A percentile compares a stretch with the other conserved stretches of the same genome.
These are phyloP conservation scores for Agrilus cyanescens DNA, from an alignment of 2,888 invertebrate genomes.

Conservation along the genomic window DNA sequence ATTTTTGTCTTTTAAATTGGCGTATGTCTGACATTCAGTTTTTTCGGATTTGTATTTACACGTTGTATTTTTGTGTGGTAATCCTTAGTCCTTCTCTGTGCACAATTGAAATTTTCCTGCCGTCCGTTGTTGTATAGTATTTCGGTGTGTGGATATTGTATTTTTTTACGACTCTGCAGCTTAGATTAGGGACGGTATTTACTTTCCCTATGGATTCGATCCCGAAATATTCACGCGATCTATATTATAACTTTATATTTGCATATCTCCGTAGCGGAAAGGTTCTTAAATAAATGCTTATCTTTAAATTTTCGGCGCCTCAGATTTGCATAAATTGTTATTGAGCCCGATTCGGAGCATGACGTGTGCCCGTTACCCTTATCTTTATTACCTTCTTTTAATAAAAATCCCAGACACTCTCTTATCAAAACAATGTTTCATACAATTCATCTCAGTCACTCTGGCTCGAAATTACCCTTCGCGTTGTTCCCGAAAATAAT, in stretches of 20 bases:
- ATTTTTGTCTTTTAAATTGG: too few species aligned
- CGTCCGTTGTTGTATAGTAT: slow-evolving; percentile 3
- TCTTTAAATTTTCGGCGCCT: slow-evolving; percentile 22
- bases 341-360: slow-evolving; percentile 2
- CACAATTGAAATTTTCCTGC: too few species aligned
- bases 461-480: too few species aligned
- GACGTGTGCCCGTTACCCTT: slow-evolving; percentile 1
- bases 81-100: neutral
- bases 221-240: slow-evolving; percentile 28
- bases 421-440: too few species aligned
- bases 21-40: too few species aligned
- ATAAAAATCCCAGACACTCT: too few species aligned
- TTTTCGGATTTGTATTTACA: too few species aligned
- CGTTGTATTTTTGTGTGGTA: too few species aligned
- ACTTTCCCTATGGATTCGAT: slow-evolving; percentile 24
- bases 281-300: slow-evolving; percentile 31
- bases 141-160: slow-evolving; percentile 25
- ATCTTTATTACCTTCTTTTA: too few species aligned
- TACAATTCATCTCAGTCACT: too few species aligned
- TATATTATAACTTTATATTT: slow-evolving; percentile 31
- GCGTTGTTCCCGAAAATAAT: too few species aligned
- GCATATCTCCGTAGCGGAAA: slow-evolving; percentile 29
- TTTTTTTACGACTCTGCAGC: slow-evolving; percentile 29
- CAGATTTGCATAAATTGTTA: slow-evolving; percentile 21
- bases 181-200: slow-evolving; percentile 27